Evolutionary conservation across 1,140 invertebrate species (phyloP).

Genomic region (Ostrea denselamellosa): DNA sequence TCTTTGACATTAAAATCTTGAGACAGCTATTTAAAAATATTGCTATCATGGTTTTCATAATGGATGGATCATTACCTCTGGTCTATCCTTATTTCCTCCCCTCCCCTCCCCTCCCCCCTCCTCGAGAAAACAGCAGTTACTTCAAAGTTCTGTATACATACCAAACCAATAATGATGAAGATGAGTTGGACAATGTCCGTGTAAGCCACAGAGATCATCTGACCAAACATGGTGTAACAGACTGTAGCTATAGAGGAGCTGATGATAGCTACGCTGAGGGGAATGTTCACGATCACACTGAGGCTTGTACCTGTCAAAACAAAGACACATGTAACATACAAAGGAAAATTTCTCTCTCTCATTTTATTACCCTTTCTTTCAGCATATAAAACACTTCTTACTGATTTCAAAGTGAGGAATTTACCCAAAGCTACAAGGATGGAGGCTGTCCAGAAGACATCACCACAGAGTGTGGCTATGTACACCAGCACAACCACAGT

Average conservation of each 20-base stretch:
- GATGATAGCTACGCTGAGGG: conserved; percentile 68
- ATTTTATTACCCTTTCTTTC: neutral
- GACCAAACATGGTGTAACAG: conserved; percentile 75
- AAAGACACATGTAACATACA: neutral
- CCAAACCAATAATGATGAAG: conserved; percentile 73
- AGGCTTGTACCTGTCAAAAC: conserved; percentile 71
- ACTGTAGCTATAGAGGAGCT: conserved; percentile 72
- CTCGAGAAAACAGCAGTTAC: too few relatives aligned
- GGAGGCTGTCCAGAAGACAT: conserved; percentile 77
- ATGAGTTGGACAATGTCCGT: conserved; percentile 75
- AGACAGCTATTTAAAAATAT: too few relatives aligned
- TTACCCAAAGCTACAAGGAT: conserved; percentile 76
- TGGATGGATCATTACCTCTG: too few relatives aligned
- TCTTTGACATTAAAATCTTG: too few relatives aligned
- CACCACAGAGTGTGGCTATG: conserved; percentile 72
- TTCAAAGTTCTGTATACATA: conserved; percentile 54
- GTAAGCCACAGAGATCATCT: conserved; percentile 77
- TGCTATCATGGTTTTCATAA: too few relatives aligned
- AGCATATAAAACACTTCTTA: neutral
- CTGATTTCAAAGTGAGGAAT: neutral
- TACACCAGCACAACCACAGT: conserved; percentile 70
- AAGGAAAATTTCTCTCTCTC: neutral
- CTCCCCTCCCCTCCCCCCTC: too few relatives aligned
- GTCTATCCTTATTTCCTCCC: too few relatives aligned
- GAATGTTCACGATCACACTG: conserved; percentile 72